These are phyloP conservation scores for Chinchilla lanigera DNA, from an alignment of 2,113 vertebrate genomes.

Conservation along the genomic window DNA sequence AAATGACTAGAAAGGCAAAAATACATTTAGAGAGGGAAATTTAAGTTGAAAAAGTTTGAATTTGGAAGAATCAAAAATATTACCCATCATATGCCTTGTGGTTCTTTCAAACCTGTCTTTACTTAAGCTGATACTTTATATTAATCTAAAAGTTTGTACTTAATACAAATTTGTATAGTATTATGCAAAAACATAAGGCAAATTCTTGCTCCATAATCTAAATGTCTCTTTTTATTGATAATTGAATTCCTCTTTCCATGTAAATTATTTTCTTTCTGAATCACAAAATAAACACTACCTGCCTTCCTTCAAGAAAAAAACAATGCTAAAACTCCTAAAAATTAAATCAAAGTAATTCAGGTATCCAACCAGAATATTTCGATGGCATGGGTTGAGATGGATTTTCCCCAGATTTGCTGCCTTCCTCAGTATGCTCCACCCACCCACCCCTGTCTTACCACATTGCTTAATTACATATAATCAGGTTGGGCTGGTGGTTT, in stretches of 20 bases:
- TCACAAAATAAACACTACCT: slow-evolving; percentile 33
- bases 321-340: slow-evolving; percentile 23
- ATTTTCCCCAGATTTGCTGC: background rate
- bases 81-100: background rate
- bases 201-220: slow-evolving; percentile 12
- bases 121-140: background rate
- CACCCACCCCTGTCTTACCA: background rate
- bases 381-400: background rate
- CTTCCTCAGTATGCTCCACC: background rate
- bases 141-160: slow-evolving; percentile 45
- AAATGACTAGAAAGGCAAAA: background rate
- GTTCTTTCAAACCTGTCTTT: background rate
- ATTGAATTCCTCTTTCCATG: slow-evolving; percentile 30
- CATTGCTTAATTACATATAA: slow-evolving; percentile 38
- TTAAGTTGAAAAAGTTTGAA: background rate
- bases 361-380: background rate
- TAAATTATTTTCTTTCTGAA: slow-evolving; percentile 51
- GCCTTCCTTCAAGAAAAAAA: slow-evolving; percentile 30
- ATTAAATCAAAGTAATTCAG: background rate
- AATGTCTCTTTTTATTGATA: slow-evolving; percentile 1
- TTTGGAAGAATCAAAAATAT: slow-evolving; percentile 33
- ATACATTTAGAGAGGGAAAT: slow-evolving; percentile 4
- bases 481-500: slow-evolving; percentile 24
- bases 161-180: background rate
- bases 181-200: slow-evolving; percentile 3